Evolutionary conservation across 2,113 vertebrate species (phyloP), one percentile per base, ranked within the genome.

Genomic region (Cichladusa arquata): DNA sequence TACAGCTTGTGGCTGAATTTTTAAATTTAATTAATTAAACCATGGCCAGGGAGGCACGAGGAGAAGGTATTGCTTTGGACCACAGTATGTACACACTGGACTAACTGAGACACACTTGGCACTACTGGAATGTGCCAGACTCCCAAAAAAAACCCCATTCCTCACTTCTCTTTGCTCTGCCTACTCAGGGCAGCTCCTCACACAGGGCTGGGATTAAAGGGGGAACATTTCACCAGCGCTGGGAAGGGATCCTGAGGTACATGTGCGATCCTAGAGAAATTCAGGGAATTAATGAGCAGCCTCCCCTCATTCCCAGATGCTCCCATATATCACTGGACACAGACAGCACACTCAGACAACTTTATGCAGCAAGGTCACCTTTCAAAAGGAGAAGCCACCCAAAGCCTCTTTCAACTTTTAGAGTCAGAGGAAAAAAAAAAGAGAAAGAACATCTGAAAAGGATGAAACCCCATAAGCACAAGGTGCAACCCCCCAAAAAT

Each of bases 321-420:
- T 93, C 83, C 42, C 89, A 81, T 51, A 60, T 24, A 92, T 72
- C 80, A 73, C 72, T 11, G 0, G 12, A 38, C 60, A 48, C 0
- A 14, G 60, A 78, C 31, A 92, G 88, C 65, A 81, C 58, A 89
- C 77, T 12, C 91, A 71, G 67, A 92, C 82, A 95, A 70, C 51
- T 86, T 53, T n/a, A 76, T 19, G 71, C 88, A 67, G 26, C 53
- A 23, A 67, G 94, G 86, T 83, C 91, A 90, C 5, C 77, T 60
- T 58, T 88, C 77, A 47, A 90, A 80, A 90, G 83, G 45, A 92
- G 77, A 40, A 91, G 65, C 18, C 76, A 79, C 38, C 40, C 84
- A 82, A 87, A 34, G 12, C 33, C 58, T 89, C 84, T 94, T 92
- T 76, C 81, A 95, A 81, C 93, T 91, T 76, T 42, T 3, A 67